phyloP scores from a whole-genome alignment of 2,888 invertebrate genomes.

The Acleris sparsana region DNA sequence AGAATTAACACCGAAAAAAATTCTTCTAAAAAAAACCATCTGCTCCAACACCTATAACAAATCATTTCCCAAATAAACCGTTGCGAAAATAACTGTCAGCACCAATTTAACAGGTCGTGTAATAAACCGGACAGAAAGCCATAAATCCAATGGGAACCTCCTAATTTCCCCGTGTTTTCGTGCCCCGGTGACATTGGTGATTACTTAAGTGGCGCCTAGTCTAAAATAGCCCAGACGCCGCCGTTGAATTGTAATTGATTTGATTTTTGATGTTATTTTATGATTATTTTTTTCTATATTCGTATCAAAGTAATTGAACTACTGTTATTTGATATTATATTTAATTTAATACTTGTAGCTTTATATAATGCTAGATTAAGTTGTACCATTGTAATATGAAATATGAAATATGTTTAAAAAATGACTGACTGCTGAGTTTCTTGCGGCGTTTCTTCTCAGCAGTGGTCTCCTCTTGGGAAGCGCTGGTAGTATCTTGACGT shows the following conservation, averaged over 20 bases:
- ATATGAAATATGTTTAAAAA: too few species aligned
- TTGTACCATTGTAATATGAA: too few species aligned
- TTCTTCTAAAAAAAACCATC: neutral
- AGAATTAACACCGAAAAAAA: too few species aligned
- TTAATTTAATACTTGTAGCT: too few species aligned
- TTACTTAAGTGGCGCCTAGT: conserved; percentile 37
- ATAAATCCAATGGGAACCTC: conserved; percentile 29
- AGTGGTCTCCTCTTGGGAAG: too few species aligned
- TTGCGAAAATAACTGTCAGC: conserved; percentile 28
- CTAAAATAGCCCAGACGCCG: conserved; percentile 21
- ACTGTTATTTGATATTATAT: too few species aligned
- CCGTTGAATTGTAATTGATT: conserved; percentile 15
- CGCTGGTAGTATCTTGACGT: too few species aligned
- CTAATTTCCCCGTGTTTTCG: conserved; percentile 35
- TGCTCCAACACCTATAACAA: conserved; percentile 2
- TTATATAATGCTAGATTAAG: too few species aligned
- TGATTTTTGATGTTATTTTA: conserved; percentile 8
- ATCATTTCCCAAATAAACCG: conserved; percentile 25
- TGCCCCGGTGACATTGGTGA: conserved; percentile 35
- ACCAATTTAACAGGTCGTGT: conserved; percentile 20
- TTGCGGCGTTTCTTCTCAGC: too few species aligned
- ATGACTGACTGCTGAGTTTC: too few species aligned
- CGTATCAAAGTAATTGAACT: conserved; percentile 6
- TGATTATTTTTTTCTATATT: neutral
- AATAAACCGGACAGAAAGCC: conserved; percentile 27